Evolutionary conservation across 2,113 vertebrate genomes (phyloP), one percentile per base, ranked within the genome.

Genomic region (Sprattus sprattus): DNA sequence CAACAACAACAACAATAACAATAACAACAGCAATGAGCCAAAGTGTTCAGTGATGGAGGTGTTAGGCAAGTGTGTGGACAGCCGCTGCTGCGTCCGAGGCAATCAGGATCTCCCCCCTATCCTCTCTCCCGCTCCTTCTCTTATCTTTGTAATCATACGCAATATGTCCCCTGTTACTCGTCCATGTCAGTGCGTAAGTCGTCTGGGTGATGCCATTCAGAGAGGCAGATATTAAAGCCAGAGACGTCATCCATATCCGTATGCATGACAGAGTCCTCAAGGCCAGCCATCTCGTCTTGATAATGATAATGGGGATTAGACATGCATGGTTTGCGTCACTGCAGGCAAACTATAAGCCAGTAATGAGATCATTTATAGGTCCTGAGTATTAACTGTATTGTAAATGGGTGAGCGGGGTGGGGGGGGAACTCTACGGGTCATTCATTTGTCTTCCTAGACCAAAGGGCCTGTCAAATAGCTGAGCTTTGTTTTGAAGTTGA

Each of bases 321-420:
- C 82, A 47, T 84, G 82, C 80, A 82, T 83, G 82, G 82, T 49
- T 71, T 84, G 84, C 84, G 82, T 85, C 88, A 89, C 67, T 82
- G 84, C 86, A 71, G 82, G 80, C 84, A 44, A 45, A 85, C 87
- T 86, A 25, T 86, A 54, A 81, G 82, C 71, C 82, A 81, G 80
- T 86, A 86, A 86, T 86, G 85, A 86, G 85, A 86, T 86, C 85
- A 86, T 86, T 86, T 82, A 86, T 78, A 86, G 85, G 85, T 86
- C 81, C 82, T 16, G 8, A 86, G 81, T 46, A 86, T 88, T 85
- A 64, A 78, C 82, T 85, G 46, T 83, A 81, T 78, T 85, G 87
- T 39, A 78, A 78, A 78, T 11, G 71, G 71, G 28, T 39, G 32
- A 78, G 75, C 9, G 28, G 20, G 28, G 18, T 25, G 47, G 49